Percentiles rank a stretch among this genome's conserved stretches.
These are phyloP conservation scores for Salvelinus fontinalis DNA, from an alignment of 2,113 vertebrate species.

Conservation along the genomic window DNA sequence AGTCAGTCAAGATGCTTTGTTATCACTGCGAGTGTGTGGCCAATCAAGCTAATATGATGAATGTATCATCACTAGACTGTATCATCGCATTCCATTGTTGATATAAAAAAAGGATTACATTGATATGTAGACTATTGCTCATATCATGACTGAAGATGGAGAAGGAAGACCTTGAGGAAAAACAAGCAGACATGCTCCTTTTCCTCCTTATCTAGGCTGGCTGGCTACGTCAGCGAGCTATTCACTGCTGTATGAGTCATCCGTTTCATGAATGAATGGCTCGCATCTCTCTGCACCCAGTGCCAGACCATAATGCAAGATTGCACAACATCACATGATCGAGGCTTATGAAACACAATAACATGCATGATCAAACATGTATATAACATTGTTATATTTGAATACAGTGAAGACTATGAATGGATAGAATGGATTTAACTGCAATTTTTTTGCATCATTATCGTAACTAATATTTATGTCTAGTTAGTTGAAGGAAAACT, in stretches of 20 bases:
- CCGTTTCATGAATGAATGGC: constrained; percentile 60
- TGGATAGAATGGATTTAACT: no score
- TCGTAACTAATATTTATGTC: no score
- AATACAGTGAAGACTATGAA: background rate
- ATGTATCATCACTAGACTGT: no score
- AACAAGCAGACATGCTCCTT: constrained; percentile 26
- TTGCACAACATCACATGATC: background rate
- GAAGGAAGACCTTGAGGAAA: constrained; percentile 7
- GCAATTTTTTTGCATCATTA: no score
- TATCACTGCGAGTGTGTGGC: no score
- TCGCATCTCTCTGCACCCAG: background rate
- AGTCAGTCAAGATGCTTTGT: no score
- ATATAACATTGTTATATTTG: no score
- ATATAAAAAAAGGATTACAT: background rate
- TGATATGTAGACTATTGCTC: background rate
- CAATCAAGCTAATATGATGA: no score
- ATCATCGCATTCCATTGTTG: no score
- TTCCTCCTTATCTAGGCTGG: constrained; percentile 10
- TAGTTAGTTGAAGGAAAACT: no score
- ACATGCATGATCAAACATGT: background rate
- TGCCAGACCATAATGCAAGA: background rate
- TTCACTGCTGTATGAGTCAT: constrained; percentile 60
- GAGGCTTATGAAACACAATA: background rate
- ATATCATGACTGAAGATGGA: background rate
- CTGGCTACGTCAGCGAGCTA: constrained; percentile 53